Conservation (phyloP, 2,113 vertebrate genomes). For the Rana temporaria region DNA sequence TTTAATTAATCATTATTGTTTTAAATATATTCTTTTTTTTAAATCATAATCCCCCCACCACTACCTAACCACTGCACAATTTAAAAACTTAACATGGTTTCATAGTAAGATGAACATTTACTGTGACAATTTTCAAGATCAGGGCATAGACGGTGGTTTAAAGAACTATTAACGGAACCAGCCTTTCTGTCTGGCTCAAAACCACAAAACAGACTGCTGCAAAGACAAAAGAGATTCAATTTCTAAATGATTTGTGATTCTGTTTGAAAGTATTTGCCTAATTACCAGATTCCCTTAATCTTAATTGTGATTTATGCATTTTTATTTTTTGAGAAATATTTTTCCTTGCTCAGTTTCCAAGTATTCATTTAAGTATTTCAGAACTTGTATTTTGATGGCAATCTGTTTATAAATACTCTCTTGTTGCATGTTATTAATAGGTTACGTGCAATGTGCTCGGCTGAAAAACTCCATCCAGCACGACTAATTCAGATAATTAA, state of each 20-base stretch:
- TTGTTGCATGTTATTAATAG: constrained; percentile 96
- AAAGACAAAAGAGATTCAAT: constrained; percentile 67
- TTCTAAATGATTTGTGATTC: constrained; percentile 64
- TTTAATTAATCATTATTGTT: neutral
- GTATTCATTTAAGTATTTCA: no score
- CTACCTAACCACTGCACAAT: neutral
- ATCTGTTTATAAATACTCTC: constrained; percentile 89
- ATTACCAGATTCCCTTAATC: neutral
- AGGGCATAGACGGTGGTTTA: constrained; percentile 63
- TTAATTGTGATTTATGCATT: neutral
- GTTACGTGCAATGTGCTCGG: constrained; percentile 80
- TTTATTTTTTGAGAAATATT: neutral
- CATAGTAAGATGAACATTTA: neutral
- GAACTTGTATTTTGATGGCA: constrained; percentile 63
- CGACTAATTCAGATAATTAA: constrained; percentile 99
- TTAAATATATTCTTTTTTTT: neutral
- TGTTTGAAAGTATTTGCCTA: constrained; percentile 62
- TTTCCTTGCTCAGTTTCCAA: neutral
- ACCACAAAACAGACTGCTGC: constrained; percentile 66
- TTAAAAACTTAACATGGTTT: neutral
- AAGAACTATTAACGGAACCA: constrained; percentile 62
- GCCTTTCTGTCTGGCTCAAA: constrained; percentile 64
- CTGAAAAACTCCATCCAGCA: constrained; percentile 93
- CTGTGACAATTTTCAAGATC: neutral
- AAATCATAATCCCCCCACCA: neutral